A percentile compares a stretch with the other conserved stretches of the same genome.
These are phyloP conservation scores for Meles meles DNA, from an alignment of 2,113 vertebrate species.

Conservation along the genomic window DNA sequence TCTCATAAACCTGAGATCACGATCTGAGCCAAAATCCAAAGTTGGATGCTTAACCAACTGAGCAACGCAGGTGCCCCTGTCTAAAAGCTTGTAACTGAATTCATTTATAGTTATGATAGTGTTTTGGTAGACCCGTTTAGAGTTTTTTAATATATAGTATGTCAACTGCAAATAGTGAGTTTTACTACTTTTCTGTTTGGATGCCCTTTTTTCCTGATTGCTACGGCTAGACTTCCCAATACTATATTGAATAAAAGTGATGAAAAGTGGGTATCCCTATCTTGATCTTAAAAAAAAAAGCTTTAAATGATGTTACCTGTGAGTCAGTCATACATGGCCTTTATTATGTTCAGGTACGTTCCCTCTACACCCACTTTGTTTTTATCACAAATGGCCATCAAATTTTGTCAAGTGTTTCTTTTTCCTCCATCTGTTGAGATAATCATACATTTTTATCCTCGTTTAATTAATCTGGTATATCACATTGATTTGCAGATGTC, in stretches of 20 bases:
- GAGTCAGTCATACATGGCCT: not conserved
- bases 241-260: not conserved
- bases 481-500: not conserved
- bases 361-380: not conserved
- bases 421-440: not conserved
- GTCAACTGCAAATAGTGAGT: not conserved
- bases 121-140: not conserved
- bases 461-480: not conserved
- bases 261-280: not conserved
- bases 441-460: not conserved
- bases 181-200: not conserved
- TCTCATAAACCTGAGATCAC: not conserved
- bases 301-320: not conserved
- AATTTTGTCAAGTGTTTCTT: not conserved
- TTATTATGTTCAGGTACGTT: not conserved
- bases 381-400: not conserved
- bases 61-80: not conserved
- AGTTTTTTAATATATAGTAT: not conserved
- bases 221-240: not conserved
- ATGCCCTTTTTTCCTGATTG: not conserved
- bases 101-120: not conserved
- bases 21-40: not conserved
- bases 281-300: not conserved
- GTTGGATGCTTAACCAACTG: not conserved
- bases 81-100: not conserved